Percentiles rank a stretch among this genome's conserved stretches.
Evolutionary conservation across 2,797 vertebrate genomes (phyloP).

Genomic region (Lates japonicus): DNA sequence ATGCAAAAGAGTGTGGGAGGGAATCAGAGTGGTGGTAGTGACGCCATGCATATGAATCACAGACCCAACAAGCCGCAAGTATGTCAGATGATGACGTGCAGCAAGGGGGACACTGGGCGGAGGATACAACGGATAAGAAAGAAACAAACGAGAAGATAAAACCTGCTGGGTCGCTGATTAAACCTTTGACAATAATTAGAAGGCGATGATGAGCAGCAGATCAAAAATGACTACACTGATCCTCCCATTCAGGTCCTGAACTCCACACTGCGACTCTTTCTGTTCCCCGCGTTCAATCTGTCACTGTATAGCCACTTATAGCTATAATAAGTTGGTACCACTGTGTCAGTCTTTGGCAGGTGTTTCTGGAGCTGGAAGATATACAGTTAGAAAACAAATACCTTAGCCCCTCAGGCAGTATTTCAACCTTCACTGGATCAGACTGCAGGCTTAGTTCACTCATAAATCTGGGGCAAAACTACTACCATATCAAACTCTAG

Average conservation of each 20-base stretch:
- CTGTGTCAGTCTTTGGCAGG: conserved; percentile 69
- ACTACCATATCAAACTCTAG: not conserved
- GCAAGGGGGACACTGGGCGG: conserved; percentile 44
- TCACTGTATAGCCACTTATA: not conserved
- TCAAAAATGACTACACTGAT: conserved; percentile 49
- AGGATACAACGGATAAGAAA: conserved; percentile 47
- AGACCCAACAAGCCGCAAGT: conserved; percentile 49
- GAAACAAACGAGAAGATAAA: conserved; percentile 12
- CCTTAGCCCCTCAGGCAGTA: conserved; percentile 62
- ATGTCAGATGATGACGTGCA: conserved; percentile 66
- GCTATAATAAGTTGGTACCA: conserved; percentile 61
- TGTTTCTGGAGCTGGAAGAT: conserved; percentile 56
- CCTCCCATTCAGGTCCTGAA: conserved; percentile 34
- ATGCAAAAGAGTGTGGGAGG: conserved; percentile 57
- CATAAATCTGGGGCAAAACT: conserved; percentile 39
- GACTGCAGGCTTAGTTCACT: conserved; percentile 40
- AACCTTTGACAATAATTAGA: conserved; percentile 59
- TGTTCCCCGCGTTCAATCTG: conserved; percentile 36
- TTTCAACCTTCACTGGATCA: conserved; percentile 53
- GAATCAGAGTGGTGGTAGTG: conserved; percentile 59
- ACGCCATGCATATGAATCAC: conserved; percentile 69
- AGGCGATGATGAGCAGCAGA: conserved; percentile 25
- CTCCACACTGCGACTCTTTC: conserved; percentile 1
- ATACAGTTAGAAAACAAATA: conserved; percentile 67
- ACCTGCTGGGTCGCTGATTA: conserved; percentile 52